phyloP scores from a whole-genome alignment of 2,888 invertebrate genomes.

The Drosophila prostipennis region DNA sequence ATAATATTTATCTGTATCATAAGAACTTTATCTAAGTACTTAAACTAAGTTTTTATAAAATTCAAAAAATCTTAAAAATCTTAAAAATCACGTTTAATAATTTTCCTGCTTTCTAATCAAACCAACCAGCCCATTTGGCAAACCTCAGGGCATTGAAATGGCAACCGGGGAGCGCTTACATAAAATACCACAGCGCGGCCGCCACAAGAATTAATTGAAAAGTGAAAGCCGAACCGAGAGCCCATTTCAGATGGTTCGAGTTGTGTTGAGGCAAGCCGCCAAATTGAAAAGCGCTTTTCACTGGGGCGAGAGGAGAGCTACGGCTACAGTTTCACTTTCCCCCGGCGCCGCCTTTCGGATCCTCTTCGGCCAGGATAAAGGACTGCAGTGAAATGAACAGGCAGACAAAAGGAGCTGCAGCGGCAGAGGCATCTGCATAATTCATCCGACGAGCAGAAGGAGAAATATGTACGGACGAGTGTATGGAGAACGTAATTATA shows the following conservation, averaged over 20 bases:
- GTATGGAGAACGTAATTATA: conserved; percentile 64
- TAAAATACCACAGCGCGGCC: conserved; percentile 45
- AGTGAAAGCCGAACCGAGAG: conserved; percentile 60
- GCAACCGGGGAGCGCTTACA: conserved; percentile 43
- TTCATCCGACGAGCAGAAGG: conserved; percentile 26
- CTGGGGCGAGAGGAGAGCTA: conserved; percentile 22
- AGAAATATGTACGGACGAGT: conserved; percentile 3
- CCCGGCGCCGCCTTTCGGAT: not conserved
- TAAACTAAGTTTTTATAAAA: too few species aligned
- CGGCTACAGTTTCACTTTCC: conserved; percentile 57
- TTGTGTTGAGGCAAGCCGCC: conserved; percentile 46
- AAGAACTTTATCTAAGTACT: too few species aligned
- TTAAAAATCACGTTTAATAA: too few species aligned
- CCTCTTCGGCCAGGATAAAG: conserved; percentile 5
- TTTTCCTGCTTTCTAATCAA: not conserved
- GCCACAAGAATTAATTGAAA: conserved; percentile 71
- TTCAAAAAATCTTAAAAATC: not conserved
- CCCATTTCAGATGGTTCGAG: conserved; percentile 32
- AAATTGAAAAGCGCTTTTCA: conserved; percentile 56
- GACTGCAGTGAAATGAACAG: conserved; percentile 40
- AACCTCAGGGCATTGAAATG: conserved; percentile 21
- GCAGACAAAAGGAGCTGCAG: conserved; percentile 32
- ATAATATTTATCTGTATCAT: too few species aligned
- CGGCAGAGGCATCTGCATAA: conserved; percentile 49
- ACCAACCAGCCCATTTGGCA: conserved; percentile 5